Evolutionary conservation across 1,140 invertebrate species (phyloP).

Genomic region (Platyscapa corneri): DNA sequence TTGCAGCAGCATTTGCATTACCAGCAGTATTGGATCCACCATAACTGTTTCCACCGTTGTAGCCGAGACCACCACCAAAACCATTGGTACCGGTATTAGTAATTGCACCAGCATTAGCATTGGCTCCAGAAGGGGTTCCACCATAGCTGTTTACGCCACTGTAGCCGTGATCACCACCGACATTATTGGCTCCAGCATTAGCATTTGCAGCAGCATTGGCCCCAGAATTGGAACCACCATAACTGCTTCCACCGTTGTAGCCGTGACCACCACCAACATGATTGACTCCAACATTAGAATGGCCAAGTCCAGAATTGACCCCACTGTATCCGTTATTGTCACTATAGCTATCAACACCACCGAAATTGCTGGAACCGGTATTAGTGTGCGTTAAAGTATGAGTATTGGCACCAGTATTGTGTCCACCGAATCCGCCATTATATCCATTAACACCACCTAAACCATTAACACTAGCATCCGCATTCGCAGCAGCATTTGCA

Average conservation of each 20-base stretch:
- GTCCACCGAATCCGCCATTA: too few species aligned
- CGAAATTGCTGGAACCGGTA: not conserved
- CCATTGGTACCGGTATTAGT: constrained; percentile 31
- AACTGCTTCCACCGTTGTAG: constrained; percentile 22
- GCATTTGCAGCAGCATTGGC: constrained; percentile 50
- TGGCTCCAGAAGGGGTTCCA: constrained; percentile 28
- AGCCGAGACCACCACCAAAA: not conserved
- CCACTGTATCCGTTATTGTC: too few species aligned
- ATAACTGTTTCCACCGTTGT: not conserved
- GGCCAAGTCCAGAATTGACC: not conserved
- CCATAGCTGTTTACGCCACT: not conserved
- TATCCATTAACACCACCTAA: not conserved
- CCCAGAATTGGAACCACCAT: constrained; percentile 23
- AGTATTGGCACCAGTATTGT: too few species aligned
- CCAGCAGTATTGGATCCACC: not conserved
- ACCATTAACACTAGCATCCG: not conserved
- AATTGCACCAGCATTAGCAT: constrained; percentile 47
- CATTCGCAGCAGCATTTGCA: not conserved
- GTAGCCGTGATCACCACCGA: not conserved
- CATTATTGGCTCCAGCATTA: not conserved
- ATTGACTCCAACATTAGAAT: not conserved
- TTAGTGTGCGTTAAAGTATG: not conserved
- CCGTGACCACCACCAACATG: not conserved
- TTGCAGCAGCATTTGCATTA: not conserved
- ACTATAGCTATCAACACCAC: not conserved